A percentile compares a stretch with the other conserved stretches of the same genome.
phyloP scores from a whole-genome alignment of 2,113 vertebrate species.

The Eulemur macaco region DNA sequence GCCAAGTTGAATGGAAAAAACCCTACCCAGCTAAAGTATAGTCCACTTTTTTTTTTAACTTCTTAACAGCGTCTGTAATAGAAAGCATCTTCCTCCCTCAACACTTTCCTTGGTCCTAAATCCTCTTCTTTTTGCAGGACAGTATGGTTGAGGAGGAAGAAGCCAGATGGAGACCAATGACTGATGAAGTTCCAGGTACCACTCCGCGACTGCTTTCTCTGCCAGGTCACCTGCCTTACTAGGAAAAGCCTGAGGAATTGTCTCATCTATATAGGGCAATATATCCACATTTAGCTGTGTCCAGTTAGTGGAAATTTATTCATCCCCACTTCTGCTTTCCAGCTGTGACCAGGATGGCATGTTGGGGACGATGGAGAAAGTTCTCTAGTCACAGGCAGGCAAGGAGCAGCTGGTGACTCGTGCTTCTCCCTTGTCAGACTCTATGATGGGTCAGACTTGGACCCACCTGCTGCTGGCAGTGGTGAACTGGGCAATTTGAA shows the following conservation, averaged over 20 bases:
- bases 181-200: not conserved
- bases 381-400: not conserved
- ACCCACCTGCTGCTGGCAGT: not conserved
- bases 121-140: not conserved
- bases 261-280: not conserved
- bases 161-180: not conserved
- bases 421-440: not conserved
- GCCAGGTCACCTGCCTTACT: not conserved
- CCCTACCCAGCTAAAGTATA: not conserved
- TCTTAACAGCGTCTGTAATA: not conserved
- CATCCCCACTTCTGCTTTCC: not conserved
- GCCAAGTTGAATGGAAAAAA: not conserved
- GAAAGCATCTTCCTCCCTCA: not conserved
- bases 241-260: not conserved
- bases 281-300: not conserved
- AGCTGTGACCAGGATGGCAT: not conserved
- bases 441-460: not conserved
- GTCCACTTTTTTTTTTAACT: not conserved
- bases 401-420: not conserved
- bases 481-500: not conserved
- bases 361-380: not conserved
- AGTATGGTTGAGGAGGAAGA: not conserved
- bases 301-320: not conserved
- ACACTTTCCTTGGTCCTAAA: not conserved
- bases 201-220: not conserved